Evolutionary conservation across 2,888 invertebrate genomes (phyloP).

Genomic region (Ormyrus nitidulus): DNA sequence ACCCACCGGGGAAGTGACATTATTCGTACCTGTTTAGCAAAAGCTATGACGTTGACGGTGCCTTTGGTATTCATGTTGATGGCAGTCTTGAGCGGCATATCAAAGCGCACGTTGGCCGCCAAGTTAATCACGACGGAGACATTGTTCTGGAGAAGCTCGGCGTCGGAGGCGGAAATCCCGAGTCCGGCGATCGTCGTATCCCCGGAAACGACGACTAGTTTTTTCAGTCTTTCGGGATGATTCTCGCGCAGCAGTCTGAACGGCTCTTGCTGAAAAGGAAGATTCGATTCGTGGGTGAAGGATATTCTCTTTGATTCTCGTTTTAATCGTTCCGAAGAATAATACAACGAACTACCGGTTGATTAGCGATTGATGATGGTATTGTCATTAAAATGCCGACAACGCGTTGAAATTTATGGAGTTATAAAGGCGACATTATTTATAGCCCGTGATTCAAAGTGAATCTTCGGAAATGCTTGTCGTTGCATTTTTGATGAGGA

Average conservation of each 20-base stretch:
- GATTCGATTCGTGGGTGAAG: too few relatives aligned
- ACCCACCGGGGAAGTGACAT: background rate
- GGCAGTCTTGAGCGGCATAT: constrained; percentile 81
- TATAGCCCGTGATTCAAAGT: too few relatives aligned
- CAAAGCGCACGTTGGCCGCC: constrained; percentile 90
- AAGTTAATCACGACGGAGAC: constrained; percentile 88
- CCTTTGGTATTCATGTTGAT: constrained; percentile 81
- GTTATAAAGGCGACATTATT: too few relatives aligned
- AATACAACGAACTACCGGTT: too few relatives aligned
- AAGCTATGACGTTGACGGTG: constrained; percentile 77
- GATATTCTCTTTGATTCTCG: background rate
- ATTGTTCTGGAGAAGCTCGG: constrained; percentile 78
- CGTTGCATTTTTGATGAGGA: too few relatives aligned
- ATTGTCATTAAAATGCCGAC: too few relatives aligned
- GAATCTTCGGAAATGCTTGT: too few relatives aligned
- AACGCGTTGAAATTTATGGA: too few relatives aligned
- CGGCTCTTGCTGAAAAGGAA: constrained; percentile 69
- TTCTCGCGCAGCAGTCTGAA: constrained; percentile 76
- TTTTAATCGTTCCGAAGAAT: too few relatives aligned
- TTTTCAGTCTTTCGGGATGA: constrained; percentile 79
- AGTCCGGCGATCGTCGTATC: constrained; percentile 80
- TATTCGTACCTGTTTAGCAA: constrained; percentile 72
- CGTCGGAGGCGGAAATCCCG: constrained; percentile 79
- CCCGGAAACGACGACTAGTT: constrained; percentile 82
- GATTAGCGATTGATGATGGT: too few relatives aligned